Evolutionary conservation across 2,888 invertebrate species (phyloP).

Genomic region (Uloborus plumipes): DNA sequence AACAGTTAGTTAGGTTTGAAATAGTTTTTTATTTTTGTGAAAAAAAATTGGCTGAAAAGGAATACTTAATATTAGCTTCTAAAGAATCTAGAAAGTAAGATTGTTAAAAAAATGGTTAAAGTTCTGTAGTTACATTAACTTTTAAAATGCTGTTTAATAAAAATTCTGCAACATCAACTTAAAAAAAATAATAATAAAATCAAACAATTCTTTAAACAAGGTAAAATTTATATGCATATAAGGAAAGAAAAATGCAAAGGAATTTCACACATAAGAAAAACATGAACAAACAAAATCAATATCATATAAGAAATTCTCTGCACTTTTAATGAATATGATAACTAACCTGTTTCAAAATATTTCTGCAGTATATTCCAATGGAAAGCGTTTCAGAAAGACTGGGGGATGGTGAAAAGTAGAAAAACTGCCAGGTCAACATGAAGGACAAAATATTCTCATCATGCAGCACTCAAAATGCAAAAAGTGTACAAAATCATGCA

Average conservation of each 20-base stretch:
- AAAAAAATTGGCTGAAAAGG: too few relatives aligned
- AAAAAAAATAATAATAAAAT: too few relatives aligned
- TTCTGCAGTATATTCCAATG: slow-evolving; percentile 5
- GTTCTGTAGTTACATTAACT: too few relatives aligned
- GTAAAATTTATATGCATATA: not conserved
- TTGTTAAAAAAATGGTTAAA: too few relatives aligned
- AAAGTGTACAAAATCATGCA: slow-evolving; percentile 40
- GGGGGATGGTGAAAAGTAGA: slow-evolving; percentile 10
- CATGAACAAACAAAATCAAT: not conserved
- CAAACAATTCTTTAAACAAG: too few relatives aligned
- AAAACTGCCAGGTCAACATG: slow-evolving; percentile 36
- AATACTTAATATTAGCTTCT: too few relatives aligned
- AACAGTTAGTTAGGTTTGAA: too few relatives aligned
- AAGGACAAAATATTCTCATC: slow-evolving; percentile 33
- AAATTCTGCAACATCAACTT: too few relatives aligned
- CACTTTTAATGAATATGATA: not conserved
- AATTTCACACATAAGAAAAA: not conserved
- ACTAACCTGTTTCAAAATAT: slow-evolving; percentile 32
- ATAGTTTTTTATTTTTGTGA: too few relatives aligned
- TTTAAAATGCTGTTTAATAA: too few relatives aligned
- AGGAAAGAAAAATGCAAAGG: not conserved
- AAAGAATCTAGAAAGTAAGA: too few relatives aligned
- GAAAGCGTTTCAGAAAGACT: slow-evolving; percentile 17
- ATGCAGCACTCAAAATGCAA: slow-evolving; percentile 51
- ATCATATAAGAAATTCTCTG: not conserved